These are phyloP conservation scores for Holotrichia oblita DNA, from an alignment of 1,140 invertebrate species.

Conservation along the genomic window DNA sequence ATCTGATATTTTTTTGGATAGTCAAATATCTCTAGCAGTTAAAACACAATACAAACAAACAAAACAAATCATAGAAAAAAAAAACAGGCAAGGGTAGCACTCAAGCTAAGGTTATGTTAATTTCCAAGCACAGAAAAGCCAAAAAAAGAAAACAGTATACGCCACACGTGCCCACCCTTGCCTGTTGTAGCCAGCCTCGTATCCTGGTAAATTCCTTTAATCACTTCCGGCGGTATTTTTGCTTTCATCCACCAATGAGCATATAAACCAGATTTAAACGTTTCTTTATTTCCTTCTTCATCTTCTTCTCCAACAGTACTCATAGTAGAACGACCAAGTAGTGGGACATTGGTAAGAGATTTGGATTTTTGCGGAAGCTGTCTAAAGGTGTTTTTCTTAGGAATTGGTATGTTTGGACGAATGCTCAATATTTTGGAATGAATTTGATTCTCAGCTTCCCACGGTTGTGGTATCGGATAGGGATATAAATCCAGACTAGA, in stretches of 20 bases:
- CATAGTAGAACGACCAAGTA: neutral
- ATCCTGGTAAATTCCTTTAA: constrained; percentile 64
- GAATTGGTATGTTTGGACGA: constrained; percentile 23
- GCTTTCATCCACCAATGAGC: constrained; percentile 93
- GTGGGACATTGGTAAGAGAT: constrained; percentile 32
- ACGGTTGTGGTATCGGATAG: constrained; percentile 57
- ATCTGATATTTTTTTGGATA: too few relatives aligned
- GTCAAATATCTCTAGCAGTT: neutral
- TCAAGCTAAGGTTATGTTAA: constrained; percentile 44
- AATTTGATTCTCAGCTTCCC: constrained; percentile 56
- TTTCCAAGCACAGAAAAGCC: constrained; percentile 45
- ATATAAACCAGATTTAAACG: constrained; percentile 84
- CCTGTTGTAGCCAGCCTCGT: constrained; percentile 63
- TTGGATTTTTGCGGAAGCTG: constrained; percentile 40
- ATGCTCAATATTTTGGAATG: constrained; percentile 54
- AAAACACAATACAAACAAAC: constrained; percentile 11
- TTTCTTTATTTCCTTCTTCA: constrained; percentile 60
- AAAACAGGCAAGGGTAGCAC: constrained; percentile 58
- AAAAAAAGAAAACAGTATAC: constrained; percentile 43
- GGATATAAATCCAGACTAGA: constrained; percentile 62
- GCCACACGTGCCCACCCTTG: constrained; percentile 64
- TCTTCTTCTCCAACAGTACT: constrained; percentile 48
- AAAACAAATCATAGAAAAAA: constrained; percentile 31
- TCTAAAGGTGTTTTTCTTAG: constrained; percentile 10
- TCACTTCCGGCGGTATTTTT: constrained; percentile 74